Base-by-base conservation (phyloP, 1,140 invertebrate species). In the Drosophila virilis region DNA sequence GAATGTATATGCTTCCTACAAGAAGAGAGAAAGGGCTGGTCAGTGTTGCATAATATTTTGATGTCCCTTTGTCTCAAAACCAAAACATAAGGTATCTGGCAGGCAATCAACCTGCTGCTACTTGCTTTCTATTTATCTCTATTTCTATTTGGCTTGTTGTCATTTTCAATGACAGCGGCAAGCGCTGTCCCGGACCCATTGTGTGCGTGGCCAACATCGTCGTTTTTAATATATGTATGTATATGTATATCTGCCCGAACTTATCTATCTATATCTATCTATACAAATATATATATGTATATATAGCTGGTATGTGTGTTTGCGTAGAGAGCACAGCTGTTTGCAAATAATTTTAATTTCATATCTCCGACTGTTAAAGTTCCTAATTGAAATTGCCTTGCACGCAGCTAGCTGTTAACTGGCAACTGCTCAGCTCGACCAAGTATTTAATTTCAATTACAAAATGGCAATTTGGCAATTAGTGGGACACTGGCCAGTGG, bases 361-460 rank as follows among this genome's bases (percentile, higher is more conserved):
- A 86, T 88, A 89, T 88, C 73, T 79, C 33, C 62, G 64, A 74
- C 60, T 76, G 65, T 37, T 51, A 83, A 86, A 83, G 76, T 88
- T 86, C 58, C 76, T 86, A 88, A 86, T 86, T 86, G 83, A 77
- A 86, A 83, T 77, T 64, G 65, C 69, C 64, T 54, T 75, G 50
- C 22, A 52, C 48, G 55, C 62, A 35, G 28, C 22, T 35, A 33
- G 46, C 42, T 64, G 55, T 4, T 37, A 37, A 35, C 40, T 58
- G 55, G 55, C 7, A 43, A 22, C 28, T 32, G 28, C 13, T 35
- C 40, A 33, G 40, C 55, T 59, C 22, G 42, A 69, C 50, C 72
- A 88, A 83, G 60, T 74, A 80, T 86, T 86, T 86, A 79, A 89
- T 88, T 88, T 88, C 83, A 88, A 88, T 88, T 82, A 76, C 71